Conservation (phyloP, 2,113 vertebrate genomes). For the Xerus inauris region DNA sequence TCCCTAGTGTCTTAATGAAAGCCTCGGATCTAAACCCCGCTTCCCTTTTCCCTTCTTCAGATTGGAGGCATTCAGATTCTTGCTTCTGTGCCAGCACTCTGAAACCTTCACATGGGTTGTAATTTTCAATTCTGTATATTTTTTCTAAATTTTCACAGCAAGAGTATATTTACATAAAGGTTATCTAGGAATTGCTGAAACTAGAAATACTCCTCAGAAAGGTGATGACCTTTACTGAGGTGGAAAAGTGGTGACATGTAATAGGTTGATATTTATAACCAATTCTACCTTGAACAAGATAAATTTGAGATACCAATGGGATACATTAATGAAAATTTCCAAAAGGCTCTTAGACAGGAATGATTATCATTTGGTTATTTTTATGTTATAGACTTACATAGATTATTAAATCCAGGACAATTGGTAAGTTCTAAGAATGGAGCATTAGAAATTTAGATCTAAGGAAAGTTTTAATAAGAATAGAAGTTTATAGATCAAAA, state of each 20-base stretch:
- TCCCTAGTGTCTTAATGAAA: background rate
- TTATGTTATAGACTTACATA: background rate
- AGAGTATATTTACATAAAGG: background rate
- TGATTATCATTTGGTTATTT: background rate
- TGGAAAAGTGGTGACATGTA: background rate
- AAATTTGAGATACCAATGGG: background rate
- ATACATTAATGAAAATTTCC: background rate
- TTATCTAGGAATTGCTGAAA: background rate
- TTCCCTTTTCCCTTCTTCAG: background rate
- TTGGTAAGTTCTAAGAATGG: background rate
- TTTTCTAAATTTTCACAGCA: background rate
- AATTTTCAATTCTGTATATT: background rate
- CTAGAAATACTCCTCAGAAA: background rate
- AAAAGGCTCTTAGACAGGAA: background rate
- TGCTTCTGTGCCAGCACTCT: background rate
- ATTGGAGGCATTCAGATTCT: background rate
- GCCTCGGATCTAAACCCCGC: background rate
- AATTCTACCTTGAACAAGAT: background rate
- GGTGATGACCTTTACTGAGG: background rate
- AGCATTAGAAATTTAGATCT: background rate
- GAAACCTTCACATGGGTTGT: background rate
- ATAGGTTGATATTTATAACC: background rate
- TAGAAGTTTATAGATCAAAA: background rate
- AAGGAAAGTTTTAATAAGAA: background rate
- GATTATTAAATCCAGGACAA: background rate